These are phyloP conservation scores for Metridium senile DNA, from an alignment of 92 coral and sea anemone genomes.

Conservation along the genomic window DNA sequence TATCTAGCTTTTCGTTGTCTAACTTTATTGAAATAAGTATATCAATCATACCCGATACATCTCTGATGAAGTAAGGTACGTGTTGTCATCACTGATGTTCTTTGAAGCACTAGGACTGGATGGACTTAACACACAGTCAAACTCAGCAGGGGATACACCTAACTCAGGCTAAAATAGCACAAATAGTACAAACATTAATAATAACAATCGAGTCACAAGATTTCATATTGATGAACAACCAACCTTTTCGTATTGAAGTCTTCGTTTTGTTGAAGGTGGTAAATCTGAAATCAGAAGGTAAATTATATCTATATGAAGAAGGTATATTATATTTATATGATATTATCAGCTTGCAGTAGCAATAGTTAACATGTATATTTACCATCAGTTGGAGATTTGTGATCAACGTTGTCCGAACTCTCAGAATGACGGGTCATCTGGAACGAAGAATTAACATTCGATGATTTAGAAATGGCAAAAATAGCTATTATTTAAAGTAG, in stretches of 20 bases:
- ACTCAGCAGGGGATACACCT: conserved; percentile 81
- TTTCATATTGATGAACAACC: not conserved
- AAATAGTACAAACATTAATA: not conserved
- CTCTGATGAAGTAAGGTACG: conserved; percentile 78
- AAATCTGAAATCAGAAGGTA: conserved; percentile 48
- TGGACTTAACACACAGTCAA: conserved; percentile 5
- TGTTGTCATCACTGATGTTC: conserved; percentile 37
- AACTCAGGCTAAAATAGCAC: conserved; percentile 65
- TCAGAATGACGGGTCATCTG: conserved; percentile 43
- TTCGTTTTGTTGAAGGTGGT: conserved; percentile 49
- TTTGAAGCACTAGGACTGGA: conserved; percentile 4
- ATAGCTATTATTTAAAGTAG: too few relatives aligned
- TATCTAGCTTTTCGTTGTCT: too few relatives aligned
- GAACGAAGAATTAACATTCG: not conserved
- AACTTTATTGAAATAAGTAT: too few relatives aligned
- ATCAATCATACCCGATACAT: conserved; percentile 90
- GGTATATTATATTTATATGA: too few relatives aligned
- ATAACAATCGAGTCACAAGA: not conserved
- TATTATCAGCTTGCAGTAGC: too few relatives aligned
- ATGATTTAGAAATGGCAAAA: too few relatives aligned
- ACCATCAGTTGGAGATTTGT: conserved; percentile 44
- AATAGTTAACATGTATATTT: not conserved
- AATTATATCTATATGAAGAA: too few relatives aligned
- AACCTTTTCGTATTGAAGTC: conserved; percentile 74
- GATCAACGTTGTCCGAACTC: conserved; percentile 30